Evolutionary conservation across 2,113 vertebrate genomes (phyloP).

Genomic region (Xenus cinereus): DNA sequence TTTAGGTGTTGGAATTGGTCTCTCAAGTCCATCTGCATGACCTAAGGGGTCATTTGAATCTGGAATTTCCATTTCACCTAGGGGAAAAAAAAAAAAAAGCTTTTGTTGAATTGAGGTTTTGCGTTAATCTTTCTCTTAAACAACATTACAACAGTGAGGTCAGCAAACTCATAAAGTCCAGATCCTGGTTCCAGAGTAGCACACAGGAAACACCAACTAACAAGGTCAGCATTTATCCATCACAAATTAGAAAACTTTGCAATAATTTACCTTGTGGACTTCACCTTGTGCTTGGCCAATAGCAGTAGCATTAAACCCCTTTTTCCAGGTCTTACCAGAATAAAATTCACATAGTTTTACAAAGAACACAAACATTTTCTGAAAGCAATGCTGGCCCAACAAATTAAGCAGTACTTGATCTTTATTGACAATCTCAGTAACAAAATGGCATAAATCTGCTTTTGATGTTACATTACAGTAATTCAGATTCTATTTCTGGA

Average conservation of each 20-base stretch:
- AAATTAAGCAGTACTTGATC: neutral
- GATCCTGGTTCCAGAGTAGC: neutral
- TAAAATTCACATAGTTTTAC: neutral
- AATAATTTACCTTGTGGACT: neutral
- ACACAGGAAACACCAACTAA: neutral
- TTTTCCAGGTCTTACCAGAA: neutral
- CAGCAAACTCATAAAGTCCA: neutral
- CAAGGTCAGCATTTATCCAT: neutral
- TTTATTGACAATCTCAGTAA: neutral
- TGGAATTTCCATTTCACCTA: constrained; percentile 76
- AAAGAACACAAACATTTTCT: neutral
- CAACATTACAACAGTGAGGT: neutral
- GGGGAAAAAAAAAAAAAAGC: neutral
- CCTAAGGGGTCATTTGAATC: constrained; percentile 75
- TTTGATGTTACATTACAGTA: neutral
- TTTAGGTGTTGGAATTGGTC: constrained; percentile 80
- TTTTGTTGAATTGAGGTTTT: neutral
- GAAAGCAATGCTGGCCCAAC: neutral
- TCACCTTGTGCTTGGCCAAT: neutral
- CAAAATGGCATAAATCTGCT: neutral
- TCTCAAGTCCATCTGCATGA: constrained; percentile 75
- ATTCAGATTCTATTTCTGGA: neutral
- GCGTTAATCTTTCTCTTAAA: neutral
- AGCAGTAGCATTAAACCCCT: neutral
- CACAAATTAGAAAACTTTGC: neutral